Evolutionary conservation across 2,113 vertebrate genomes (phyloP), one percentile per base, ranked within the genome.

Genomic region (Catagonus wagneri): DNA sequence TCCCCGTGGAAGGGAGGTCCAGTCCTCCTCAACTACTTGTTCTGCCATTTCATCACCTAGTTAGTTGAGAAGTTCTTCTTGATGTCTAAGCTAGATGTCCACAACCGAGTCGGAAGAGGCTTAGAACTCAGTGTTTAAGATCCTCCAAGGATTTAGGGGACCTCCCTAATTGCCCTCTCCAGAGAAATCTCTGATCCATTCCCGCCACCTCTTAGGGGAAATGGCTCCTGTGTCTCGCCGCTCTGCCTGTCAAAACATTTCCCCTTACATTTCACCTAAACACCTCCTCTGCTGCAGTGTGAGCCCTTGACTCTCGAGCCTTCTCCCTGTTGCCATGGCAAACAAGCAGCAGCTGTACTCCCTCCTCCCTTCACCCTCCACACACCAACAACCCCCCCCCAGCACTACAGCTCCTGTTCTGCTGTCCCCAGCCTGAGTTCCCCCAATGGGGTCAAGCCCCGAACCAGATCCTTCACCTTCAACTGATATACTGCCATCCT

Each of bases 261-360:
- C 97, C 97, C 97, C 97, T 97, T 95, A 95, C 95, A 94, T 97
- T 97, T 97, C 98, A 88, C 97, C 98, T 97, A 96, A 98, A 98
- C 97, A 97, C 97, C 97, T 98, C 98, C 97, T 97, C 98, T 97
- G 96, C 97, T 97, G 98, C 98, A 97, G 98, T 98, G 97, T 97
- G 96, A 98, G 98, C 97, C 98, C 96, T 98, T 97, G 97, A 97
- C 98, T 98, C 97, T 72, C 66, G 96, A 97, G 97, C 97, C 97
- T 97, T 97, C 94, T 97, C 94, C 95, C 95, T 96, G 98, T 98
- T 98, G 95, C 97, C 97, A 98, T 98, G 98, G 98, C 97, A 97
- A 98, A 97, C 97, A 97, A 97, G 96, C 97, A 95, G 94, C 25
- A 52, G 96, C 98, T 97, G 95, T 91, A 83, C 97, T 98, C 97